Conservation (phyloP, 1,140 invertebrate genomes). For the Gonatopus flavifemur region DNA sequence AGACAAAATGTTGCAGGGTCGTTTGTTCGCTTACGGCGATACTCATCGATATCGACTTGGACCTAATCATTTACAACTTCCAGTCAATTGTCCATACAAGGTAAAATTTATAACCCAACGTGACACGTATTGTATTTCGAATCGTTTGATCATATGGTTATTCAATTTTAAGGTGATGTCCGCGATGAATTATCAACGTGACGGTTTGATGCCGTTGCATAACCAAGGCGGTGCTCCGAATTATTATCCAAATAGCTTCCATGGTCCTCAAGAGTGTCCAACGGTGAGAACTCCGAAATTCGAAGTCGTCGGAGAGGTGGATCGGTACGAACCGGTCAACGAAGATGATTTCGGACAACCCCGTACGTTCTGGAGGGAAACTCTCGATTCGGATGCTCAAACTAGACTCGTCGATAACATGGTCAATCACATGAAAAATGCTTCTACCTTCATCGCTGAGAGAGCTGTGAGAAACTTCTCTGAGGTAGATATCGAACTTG, state of each 20-base stretch:
- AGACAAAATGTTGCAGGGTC: conserved; percentile 94
- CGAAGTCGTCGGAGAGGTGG: conserved; percentile 63
- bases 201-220: conserved; percentile 72
- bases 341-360: conserved; percentile 92
- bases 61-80: conserved; percentile 88
- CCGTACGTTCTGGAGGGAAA: conserved; percentile 77
- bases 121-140: no score
- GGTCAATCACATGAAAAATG: conserved; percentile 73
- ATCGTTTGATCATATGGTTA: no score
- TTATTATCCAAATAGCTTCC: conserved; percentile 95
- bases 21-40: conserved; percentile 92
- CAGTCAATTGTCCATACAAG: conserved; percentile 91
- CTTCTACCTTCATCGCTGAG: conserved; percentile 84
- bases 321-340: conserved; percentile 78
- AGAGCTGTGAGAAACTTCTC: conserved; percentile 77
- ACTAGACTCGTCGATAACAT: conserved; percentile 80
- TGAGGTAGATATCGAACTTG: conserved; percentile 69
- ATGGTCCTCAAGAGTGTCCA: conserved; percentile 69
- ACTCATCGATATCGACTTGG: conserved; percentile 93
- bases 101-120: conserved; percentile 39
- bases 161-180: conserved; percentile 38
- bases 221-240: conserved; percentile 84
- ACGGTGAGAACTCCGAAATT: conserved; percentile 51
- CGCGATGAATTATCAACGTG: conserved; percentile 80
- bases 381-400: conserved; percentile 72